These are phyloP conservation scores for Tetrao urogallus DNA, from an alignment of 2,113 vertebrate genomes.

Conservation along the genomic window DNA sequence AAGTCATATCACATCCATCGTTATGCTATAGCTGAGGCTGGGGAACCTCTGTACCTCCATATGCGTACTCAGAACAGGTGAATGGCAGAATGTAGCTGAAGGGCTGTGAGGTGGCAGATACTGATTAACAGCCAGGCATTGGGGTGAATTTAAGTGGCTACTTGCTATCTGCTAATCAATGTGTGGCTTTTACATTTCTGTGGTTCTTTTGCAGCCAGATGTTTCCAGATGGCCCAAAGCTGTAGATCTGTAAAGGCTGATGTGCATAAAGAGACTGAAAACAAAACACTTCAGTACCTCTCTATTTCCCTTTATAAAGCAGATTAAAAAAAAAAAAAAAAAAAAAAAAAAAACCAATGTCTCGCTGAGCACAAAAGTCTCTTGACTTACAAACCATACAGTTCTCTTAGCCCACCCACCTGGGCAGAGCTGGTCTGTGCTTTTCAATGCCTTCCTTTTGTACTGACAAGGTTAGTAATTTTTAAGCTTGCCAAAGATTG, in stretches of 20 bases:
- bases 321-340: not conserved
- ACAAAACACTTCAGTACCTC: not conserved
- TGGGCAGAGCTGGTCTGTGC: not conserved
- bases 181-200: not conserved
- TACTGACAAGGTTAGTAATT: not conserved
- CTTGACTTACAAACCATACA: not conserved
- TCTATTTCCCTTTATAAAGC: not conserved
- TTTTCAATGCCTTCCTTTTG: not conserved
- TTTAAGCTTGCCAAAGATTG: not conserved
- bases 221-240: not conserved
- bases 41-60: not conserved
- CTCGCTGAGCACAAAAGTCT: not conserved
- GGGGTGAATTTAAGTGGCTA: not conserved
- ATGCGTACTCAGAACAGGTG: not conserved
- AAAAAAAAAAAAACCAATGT: not conserved
- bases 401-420: not conserved
- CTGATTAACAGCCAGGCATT: not conserved
- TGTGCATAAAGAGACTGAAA: not conserved
- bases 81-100: not conserved
- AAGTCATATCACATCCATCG: fast-evolving
- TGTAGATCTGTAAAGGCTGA: not conserved
- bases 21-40: not conserved
- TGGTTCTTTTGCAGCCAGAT: not conserved
- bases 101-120: not conserved
- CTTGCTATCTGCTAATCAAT: not conserved